These are phyloP conservation scores for Polia nebulosa DNA, from an alignment of 2,888 invertebrate species.

Conservation along the genomic window DNA sequence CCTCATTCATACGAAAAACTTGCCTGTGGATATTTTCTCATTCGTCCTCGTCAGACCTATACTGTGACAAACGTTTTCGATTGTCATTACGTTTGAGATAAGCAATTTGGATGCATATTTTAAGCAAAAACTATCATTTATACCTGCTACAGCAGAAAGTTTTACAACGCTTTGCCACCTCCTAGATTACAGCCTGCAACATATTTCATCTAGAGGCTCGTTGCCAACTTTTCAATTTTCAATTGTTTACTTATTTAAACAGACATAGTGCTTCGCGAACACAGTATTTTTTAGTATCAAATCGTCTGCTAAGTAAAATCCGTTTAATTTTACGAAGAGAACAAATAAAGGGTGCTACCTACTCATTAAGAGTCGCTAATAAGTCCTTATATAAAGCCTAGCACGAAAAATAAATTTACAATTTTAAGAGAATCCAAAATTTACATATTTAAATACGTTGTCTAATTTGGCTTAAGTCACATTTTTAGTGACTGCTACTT, in stretches of 20 bases:
- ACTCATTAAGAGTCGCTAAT: constrained; percentile 19
- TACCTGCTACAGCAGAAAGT: background rate
- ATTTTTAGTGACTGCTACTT: no score
- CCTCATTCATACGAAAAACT: no score
- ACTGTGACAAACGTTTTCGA: no score
- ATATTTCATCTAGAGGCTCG: background rate
- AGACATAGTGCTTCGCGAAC: background rate
- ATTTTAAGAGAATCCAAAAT: background rate
- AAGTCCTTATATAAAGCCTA: constrained; percentile 5
- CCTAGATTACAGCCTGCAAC: constrained; percentile 3
- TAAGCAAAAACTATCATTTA: background rate
- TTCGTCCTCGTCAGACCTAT: no score
- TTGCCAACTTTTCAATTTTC: constrained; percentile 17
- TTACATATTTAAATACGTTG: background rate
- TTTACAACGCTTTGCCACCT: background rate
- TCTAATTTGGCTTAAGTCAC: background rate
- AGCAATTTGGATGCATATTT: background rate
- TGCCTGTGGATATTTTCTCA: no score
- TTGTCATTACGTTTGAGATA: no score
- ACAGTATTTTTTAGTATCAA: background rate
- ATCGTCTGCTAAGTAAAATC: background rate
- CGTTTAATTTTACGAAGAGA: constrained; percentile 13
- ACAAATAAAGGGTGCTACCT: constrained; percentile 23
- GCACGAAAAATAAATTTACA: background rate
- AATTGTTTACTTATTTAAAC: background rate